Base-by-base conservation (phyloP, 2,888 invertebrate species). In the Panopea generosa region DNA sequence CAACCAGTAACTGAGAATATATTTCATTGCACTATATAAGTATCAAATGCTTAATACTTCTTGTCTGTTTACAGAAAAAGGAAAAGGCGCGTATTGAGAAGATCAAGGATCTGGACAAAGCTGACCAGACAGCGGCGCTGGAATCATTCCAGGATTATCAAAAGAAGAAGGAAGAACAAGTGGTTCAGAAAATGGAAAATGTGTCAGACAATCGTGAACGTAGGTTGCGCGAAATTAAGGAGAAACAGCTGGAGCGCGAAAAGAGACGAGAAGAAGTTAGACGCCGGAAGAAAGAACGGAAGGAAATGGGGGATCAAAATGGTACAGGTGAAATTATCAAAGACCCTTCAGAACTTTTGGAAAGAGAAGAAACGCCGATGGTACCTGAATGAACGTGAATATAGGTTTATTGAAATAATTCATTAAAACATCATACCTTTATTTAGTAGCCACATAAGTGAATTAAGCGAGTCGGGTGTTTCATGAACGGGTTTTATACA, bases 51-150 rank as follows among this genome's bases (percentile, higher is more conserved):
- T 33, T 33, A 4, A 33, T 33, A 7, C 6, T 33, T 33, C 6
- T 33, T 11, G 33, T 33, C 33, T 33, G 6, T 33, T 33, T 33
- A 4, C 77, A 90, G 90, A 83, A 84, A 71, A 85, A 86, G 49
- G 91, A 91, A 69, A 81, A 88, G 50, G 87, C 89, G 26, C 77
- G 85, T n/a, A 67, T 91, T 29, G 88, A 86, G 45, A 89, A 86
- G 72, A 89, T 91, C 20, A 86, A 86, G 65, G 85, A 87, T 6
- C 71, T 87, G 62, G 86, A 89, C 60, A 89, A 87, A 55, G 81
- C 84, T 20, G 89, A 90, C 61, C 82, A 88, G 7, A 79, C 86
- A 22, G 82, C 84, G 16, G 88, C 89, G 4, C 72, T 90, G 29
- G 87, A 87, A 65, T 80, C 82, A 38, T 90, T 89, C 69, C 84